Evolutionary conservation across 1,140 invertebrate genomes (phyloP).

Genomic region (Drosophila truncata): DNA sequence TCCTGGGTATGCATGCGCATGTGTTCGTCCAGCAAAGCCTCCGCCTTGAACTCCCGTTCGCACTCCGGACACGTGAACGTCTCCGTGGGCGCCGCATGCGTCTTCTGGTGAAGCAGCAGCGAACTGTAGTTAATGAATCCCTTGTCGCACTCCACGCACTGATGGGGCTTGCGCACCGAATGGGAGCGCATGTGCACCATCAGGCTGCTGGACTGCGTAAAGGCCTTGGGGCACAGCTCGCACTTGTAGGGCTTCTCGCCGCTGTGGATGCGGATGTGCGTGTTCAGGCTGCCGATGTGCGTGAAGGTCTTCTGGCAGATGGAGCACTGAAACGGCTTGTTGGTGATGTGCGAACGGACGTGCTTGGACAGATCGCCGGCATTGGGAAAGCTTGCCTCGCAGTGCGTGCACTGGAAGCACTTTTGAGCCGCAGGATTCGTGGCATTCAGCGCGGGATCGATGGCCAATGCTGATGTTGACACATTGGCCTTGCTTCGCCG

Average conservation of each 20-base stretch:
- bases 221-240: slow-evolving; percentile 87
- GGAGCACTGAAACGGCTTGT: slow-evolving; percentile 86
- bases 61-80: slow-evolving; percentile 76
- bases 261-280: slow-evolving; percentile 93
- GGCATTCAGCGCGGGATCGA: slow-evolving; percentile 25
- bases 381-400: slow-evolving; percentile 88
- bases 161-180: slow-evolving; percentile 89
- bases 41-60: slow-evolving; percentile 81
- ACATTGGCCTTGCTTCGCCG: slow-evolving; percentile 62
- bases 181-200: slow-evolving; percentile 90
- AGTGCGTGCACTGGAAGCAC: slow-evolving; percentile 87
- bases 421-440: slow-evolving; percentile 52
- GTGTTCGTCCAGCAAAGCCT: slow-evolving; percentile 79
- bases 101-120: slow-evolving; percentile 77
- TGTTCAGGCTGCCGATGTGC: slow-evolving; percentile 92
- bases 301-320: slow-evolving; percentile 86
- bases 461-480: not conserved
- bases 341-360: slow-evolving; percentile 86
- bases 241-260: slow-evolving; percentile 85
- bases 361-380: slow-evolving; percentile 88
- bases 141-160: slow-evolving; percentile 87
- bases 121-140: slow-evolving; percentile 84
- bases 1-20: slow-evolving; percentile 80
- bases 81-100: slow-evolving; percentile 69
- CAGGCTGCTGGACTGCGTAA: slow-evolving; percentile 90